Base-by-base conservation (phyloP, 2,113 vertebrate species). In the Petromus typicus region DNA sequence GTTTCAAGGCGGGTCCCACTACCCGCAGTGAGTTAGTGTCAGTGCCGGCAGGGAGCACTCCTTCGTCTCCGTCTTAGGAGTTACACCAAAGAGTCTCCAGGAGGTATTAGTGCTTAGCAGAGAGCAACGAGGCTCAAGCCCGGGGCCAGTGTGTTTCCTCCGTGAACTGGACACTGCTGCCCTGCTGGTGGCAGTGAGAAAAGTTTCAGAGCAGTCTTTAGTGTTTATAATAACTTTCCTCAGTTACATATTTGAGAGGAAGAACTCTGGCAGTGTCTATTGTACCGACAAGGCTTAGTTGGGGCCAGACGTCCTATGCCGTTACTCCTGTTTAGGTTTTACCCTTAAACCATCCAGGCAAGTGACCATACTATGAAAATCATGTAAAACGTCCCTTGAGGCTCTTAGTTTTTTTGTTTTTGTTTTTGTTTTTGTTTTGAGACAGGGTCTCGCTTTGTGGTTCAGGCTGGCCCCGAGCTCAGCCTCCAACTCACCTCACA, bases 311-410 rank as follows among this genome's bases (percentile, higher is more conserved):
- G 22, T 48, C 23, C 51, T 67, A 32, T 37, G 25, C 56, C 43
- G 23, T 81, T 5, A 3, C 75, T 23, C 11, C 25, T 76, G 80
- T 30, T 90, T 73, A 80, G 45, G 43, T 75, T 84, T 93, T 83
- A 88, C 73, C 64, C 40, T 86, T 32, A 7, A 91, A 66, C 0
- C 23, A 34, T 43, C 23, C 34, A 85, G 48, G 51, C 13, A 82
- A 54, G 23, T 81, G 86, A 27, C 64, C 14, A 13, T 59, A 92
- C 43, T 86, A 40, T 91, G 34, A n/a, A 91, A 88, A 93, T 69
- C 13, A 86, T 86, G 76, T 69, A 85, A 94, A 88, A 71, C 87
- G 40, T 16, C 45, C 16, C 18, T 64, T 63, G 69, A 43, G 13
- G 0, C 43, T 93, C 7, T 61, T 34, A 61, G 59, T 17, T 56